phyloP scores from a whole-genome alignment of 2,797 vertebrate species.

The Pterois miles region DNA sequence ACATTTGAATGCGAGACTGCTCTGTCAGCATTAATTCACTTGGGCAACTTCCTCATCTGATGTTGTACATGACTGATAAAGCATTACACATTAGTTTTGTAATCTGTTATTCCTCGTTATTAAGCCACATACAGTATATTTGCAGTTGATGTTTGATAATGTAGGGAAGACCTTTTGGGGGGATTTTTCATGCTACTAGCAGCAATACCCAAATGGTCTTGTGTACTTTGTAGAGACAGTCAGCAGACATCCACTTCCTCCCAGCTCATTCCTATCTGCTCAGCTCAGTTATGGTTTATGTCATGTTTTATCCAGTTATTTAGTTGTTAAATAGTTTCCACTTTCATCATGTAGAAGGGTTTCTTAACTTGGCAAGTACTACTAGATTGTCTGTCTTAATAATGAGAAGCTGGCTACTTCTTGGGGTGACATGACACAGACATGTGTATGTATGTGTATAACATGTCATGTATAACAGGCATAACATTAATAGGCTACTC shows the following conservation, averaged over 20 bases:
- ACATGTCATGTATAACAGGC: too few species aligned
- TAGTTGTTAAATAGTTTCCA: neutral
- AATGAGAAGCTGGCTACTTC: neutral
- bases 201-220: neutral
- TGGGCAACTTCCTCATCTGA: too few species aligned
- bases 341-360: neutral
- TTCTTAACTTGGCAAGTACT: neutral
- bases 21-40: neutral
- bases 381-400: too few species aligned
- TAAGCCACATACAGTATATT: neutral
- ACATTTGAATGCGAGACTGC: too few species aligned
- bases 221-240: constrained; percentile 43
- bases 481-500: too few species aligned
- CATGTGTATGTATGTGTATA: too few species aligned
- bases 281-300: constrained; percentile 24
- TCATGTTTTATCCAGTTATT: neutral
- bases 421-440: neutral
- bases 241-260: constrained; percentile 61
- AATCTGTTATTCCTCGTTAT: neutral
- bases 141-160: neutral
- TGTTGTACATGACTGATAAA: neutral
- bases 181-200: neutral
- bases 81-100: neutral
- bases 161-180: neutral
- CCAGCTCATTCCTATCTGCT: constrained; percentile 19